Evolutionary conservation across 2,797 vertebrate species (phyloP), one percentile per base, ranked within the genome.

Genomic region (Bradypus variegatus): DNA sequence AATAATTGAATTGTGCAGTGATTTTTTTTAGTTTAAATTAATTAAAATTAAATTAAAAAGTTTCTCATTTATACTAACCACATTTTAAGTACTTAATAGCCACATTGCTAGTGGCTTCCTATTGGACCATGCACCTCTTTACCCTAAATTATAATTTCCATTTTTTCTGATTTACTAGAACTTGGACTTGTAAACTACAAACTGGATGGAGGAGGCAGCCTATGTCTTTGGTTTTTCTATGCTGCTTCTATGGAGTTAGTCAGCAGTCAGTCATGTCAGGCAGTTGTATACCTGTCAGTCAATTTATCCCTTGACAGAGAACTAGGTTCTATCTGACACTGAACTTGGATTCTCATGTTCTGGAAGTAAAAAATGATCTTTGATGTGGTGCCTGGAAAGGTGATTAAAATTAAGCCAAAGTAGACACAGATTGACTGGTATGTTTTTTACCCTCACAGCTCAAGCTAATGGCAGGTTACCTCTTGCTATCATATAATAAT

Each of bases 11-110:
- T 48, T n/a, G 88, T 72, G 12, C 62, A 36, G 53, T 33, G 78
- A 16, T 41, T 86, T 90, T 50, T 50, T 92, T 86, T 85, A 77
- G 9, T 53, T 84, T 70, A 84, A 55, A 70, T 83, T n/a, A 69
- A 76, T 38, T 79, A 11, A 53, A 73, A 60, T 89, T 29, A 48
- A 76, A 38, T 84, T 50, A 86, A 58, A 69, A 23, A 12, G 27
- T 80, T 38, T 81, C 27, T 64, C 5, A 5, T 13, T 67, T 55
- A 38, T 45, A 12, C 9, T 38, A 31, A 6, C 36, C 48, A 72
- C 41, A 31, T 53, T 72, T 76, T 64, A 38, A 15, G 6, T 29
- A 12, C 23, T 76, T 9, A 12, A 0, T 31, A 50, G 82, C 12
- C 38, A 10, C 8, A 19, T 65, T 6, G 5, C 41, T 67, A 2